Base-by-base conservation (phyloP, 2,888 invertebrate species). In the Diaphora mendica region DNA sequence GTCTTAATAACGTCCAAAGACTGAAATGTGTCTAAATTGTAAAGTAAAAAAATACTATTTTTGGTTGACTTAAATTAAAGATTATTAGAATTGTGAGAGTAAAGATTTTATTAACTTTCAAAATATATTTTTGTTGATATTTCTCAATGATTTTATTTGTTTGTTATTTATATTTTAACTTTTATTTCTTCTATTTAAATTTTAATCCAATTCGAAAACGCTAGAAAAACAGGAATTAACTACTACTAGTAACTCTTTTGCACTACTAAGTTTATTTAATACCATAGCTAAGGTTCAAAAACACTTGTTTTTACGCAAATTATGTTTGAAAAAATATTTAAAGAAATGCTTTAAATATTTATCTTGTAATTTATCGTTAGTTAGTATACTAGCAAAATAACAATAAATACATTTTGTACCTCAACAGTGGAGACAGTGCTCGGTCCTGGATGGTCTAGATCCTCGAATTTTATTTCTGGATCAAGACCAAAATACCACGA, bases 401-500 rank as follows among this genome's bases (percentile, higher is more conserved):
- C 51, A 42, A 42, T 5, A 42, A 66, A 23, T 35, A 68, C 23
- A 59, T 51, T 42, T 17, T 51, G 59, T 86, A 95, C 95, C 92
- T 95, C 95, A 59, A 95, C 94, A 70, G 91, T 91, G 48, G 93
- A 88, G 42, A 89, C 85, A 76, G 89, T 85, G 77, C 79, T 85
- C 62, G 93, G 93, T n/a, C 84, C 80, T 9, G 91, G 84, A 26
- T 93, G 91, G 67, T 95, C 92, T 70, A 94, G 85, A 87, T 96
- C 92, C 90, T 97, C 96, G 87, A 88, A 83, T 90, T 96, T 91
- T 89, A 95, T 77, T 85, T 94, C 90, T 84, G 96, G 92, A 84
- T 96, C 88, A 80, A 91, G 83, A 92, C 97, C 87, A 91, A 96
- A 74, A 95, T 96, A 94, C 95, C 95, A 95, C 2, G 94, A 91